Evolutionary conservation across 2,113 vertebrate species (phyloP).

Genomic region (Clarias macrocephalus): DNA sequence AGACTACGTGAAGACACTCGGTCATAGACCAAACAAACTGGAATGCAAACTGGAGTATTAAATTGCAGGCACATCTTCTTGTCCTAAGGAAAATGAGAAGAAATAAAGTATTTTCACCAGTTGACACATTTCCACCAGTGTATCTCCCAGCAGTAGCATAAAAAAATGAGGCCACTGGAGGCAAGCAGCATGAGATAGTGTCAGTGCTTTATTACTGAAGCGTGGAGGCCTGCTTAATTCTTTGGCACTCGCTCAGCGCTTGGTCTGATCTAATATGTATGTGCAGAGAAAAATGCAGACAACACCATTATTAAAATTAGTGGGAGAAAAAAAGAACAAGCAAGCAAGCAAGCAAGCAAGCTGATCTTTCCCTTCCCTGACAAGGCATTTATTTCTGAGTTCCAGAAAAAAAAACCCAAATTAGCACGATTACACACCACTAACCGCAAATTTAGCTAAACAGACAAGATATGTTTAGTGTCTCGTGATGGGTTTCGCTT

Average conservation of each 20-base stretch:
- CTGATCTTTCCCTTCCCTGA: slow-evolving; percentile 14
- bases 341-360: neutral
- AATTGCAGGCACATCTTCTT: neutral
- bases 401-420: neutral
- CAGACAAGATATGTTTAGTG: neutral
- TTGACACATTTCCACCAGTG: slow-evolving; percentile 7
- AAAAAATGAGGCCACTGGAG: slow-evolving; percentile 6
- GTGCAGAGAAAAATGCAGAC: slow-evolving; percentile 1
- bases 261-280: slow-evolving; percentile 5
- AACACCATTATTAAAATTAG: slow-evolving; percentile 24
- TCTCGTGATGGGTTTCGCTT: neutral
- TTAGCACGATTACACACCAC: slow-evolving; percentile 3
- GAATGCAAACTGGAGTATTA: neutral
- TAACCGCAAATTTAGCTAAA: slow-evolving; percentile 8
- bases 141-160: neutral
- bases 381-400: slow-evolving; percentile 4
- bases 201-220: slow-evolving; percentile 32
- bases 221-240: slow-evolving; percentile 35
- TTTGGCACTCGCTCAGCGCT: slow-evolving; percentile 18
- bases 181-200: slow-evolving; percentile 25
- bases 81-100: neutral
- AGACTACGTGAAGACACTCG: neutral
- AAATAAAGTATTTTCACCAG: neutral
- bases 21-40: neutral
- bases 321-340: neutral